These are phyloP conservation scores for Notamacropus eugenii DNA, from an alignment of 2,797 vertebrate genomes.

Conservation along the genomic window DNA sequence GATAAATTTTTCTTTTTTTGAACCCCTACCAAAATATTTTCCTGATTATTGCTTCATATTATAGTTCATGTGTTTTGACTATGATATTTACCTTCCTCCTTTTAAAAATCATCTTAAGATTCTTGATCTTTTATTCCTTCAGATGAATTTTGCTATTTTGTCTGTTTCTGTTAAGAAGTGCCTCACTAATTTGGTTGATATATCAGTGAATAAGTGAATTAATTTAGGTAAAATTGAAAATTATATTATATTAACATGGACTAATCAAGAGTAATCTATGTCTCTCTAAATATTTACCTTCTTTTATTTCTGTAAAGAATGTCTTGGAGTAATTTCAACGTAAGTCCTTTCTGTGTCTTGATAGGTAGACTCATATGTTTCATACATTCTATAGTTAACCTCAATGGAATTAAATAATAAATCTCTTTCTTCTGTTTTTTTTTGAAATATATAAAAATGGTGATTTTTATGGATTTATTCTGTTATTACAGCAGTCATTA, in stretches of 20 bases:
- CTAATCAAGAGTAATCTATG: neutral
- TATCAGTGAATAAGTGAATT: neutral
- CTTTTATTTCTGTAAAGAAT: neutral
- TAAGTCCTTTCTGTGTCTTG: neutral
- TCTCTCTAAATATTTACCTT: neutral
- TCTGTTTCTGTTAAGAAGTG: neutral
- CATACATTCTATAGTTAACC: neutral
- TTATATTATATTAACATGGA: neutral
- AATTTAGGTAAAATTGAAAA: neutral
- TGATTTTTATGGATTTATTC: neutral
- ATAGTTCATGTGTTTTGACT: neutral
- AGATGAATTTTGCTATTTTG: neutral
- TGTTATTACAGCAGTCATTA: neutral
- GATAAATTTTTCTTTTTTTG: neutral
- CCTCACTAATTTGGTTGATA: neutral
- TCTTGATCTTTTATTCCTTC: neutral
- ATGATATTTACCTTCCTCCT: neutral
- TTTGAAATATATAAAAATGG: neutral
- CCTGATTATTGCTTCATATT: neutral
- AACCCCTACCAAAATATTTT: neutral
- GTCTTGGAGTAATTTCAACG: neutral
- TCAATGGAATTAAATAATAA: neutral
- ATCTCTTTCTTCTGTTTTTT: neutral
- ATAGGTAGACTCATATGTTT: neutral
- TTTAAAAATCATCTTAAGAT: neutral